phyloP scores from a whole-genome alignment of 2,113 vertebrate species.

The Pavo muticus region DNA sequence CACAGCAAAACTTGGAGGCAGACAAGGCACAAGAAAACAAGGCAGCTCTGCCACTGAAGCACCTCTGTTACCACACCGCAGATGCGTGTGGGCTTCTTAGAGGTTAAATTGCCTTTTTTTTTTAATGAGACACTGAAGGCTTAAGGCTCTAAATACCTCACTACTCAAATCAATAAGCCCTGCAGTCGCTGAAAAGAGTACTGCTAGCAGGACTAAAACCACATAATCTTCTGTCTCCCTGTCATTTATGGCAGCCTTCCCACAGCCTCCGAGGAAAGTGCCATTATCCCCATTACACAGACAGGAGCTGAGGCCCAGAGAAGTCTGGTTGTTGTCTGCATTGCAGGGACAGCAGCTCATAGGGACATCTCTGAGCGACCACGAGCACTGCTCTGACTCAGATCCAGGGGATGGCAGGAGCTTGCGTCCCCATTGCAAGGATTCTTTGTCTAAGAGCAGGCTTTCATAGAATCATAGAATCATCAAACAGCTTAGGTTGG shows the following conservation, averaged over 20 bases:
- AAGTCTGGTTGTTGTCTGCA: rapidly evolving
- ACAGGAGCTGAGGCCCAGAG: neutral
- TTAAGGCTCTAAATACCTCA: conserved; percentile 51
- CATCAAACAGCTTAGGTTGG: too few relatives aligned
- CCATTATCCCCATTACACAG: neutral
- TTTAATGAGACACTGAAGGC: neutral
- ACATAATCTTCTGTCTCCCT: neutral
- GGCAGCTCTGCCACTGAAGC: conserved; percentile 15
- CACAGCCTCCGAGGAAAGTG: neutral
- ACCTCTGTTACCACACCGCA: neutral
- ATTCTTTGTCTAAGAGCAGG: neutral
- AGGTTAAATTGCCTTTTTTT: conserved; percentile 36
- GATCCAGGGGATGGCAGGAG: neutral
- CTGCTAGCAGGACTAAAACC: conserved; percentile 1
- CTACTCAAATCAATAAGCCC: conserved; percentile 46
- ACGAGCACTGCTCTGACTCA: rapidly evolving
- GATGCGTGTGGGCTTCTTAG: neutral
- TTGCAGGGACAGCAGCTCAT: rapidly evolving
- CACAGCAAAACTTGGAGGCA: neutral
- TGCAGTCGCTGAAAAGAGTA: conserved; percentile 29
- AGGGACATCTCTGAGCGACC: rapidly evolving
- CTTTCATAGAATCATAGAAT: too few relatives aligned
- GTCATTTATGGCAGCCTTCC: neutral
- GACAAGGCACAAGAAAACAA: neutral
- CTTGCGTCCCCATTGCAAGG: rapidly evolving